phyloP scores from a whole-genome alignment of 1,140 invertebrate genomes.

The Forficula auricularia region DNA sequence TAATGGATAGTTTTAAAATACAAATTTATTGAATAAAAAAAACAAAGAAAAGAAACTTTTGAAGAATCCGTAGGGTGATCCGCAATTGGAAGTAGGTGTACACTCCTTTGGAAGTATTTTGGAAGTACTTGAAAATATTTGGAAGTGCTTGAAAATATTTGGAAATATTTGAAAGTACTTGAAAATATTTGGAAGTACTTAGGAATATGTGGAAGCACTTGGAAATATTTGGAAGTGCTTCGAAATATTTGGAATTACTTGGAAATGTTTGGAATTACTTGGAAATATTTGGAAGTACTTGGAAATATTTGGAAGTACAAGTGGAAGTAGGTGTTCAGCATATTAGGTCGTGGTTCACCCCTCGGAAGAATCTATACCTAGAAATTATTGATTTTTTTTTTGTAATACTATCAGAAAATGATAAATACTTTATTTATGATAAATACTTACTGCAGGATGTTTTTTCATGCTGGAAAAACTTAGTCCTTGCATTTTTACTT shows the following conservation, averaged over 20 bases:
- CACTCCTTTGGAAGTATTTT: conserved; percentile 2
- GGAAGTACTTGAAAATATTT: conserved; percentile 5
- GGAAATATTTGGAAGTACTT: too few species aligned
- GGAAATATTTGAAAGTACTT: background rate
- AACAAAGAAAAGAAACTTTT: conserved; percentile 1
- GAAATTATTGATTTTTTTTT: too few species aligned
- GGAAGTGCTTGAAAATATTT: background rate
- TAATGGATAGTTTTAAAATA: conserved; percentile 7
- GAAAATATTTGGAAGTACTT: too few species aligned
- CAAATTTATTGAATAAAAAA: conserved; percentile 7
- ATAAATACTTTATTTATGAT: conserved; percentile 4
- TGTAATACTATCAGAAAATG: conserved; percentile 2
- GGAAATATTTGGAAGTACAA: too few species aligned
- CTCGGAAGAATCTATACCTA: too few species aligned
- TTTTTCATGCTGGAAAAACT: conserved; percentile 33
- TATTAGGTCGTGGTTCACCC: too few species aligned
- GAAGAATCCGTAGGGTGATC: background rate
- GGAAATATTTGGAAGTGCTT: too few species aligned
- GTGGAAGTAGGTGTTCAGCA: too few species aligned
- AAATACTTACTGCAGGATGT: conserved; percentile 38
- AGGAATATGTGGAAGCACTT: too few species aligned
- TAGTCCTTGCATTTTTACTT: conserved; percentile 31
- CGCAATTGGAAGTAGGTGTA: too few species aligned
- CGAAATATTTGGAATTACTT: too few species aligned
- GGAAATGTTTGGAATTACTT: too few species aligned